Conservation (phyloP, 2,797 vertebrate species). For the Lutra lutra region DNA sequence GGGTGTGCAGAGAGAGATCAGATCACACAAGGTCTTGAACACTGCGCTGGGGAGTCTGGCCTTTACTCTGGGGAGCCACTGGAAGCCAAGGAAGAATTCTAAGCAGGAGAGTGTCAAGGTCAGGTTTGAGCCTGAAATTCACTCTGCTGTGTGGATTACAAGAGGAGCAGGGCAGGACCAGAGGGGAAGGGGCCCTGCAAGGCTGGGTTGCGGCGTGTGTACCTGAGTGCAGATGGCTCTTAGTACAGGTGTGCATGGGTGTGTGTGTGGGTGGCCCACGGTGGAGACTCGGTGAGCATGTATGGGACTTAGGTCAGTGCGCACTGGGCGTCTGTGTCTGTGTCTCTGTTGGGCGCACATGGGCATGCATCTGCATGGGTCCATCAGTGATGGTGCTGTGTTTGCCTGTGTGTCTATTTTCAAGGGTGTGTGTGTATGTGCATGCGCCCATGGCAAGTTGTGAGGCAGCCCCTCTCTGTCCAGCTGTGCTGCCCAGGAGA, state of each 20-base stretch:
- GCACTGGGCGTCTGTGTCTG: fast-evolving
- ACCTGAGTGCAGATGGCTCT: neutral
- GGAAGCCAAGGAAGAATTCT: neutral
- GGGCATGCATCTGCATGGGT: neutral
- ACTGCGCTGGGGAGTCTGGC: neutral
- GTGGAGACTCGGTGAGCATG: neutral
- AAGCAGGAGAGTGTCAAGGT: neutral
- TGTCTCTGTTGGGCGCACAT: neutral
- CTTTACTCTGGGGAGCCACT: neutral
- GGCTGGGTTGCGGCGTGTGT: too few species aligned
- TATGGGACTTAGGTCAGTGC: neutral
- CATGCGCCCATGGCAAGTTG: fast-evolving
- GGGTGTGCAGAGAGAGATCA: neutral
- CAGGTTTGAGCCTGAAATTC: neutral
- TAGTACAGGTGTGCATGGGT: fast-evolving
- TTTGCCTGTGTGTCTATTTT: neutral
- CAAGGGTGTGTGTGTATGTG: neutral
- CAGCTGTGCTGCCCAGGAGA: fast-evolving
- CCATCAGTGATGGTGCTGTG: too few species aligned
- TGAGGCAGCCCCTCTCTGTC: neutral
- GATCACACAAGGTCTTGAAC: neutral
- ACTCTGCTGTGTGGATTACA: neutral
- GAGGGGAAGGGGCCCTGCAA: neutral
- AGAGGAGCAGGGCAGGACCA: neutral
- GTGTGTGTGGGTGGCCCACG: neutral